These are phyloP conservation scores for Aplocera efformata DNA, from an alignment of 2,888 invertebrate species.

Conservation along the genomic window DNA sequence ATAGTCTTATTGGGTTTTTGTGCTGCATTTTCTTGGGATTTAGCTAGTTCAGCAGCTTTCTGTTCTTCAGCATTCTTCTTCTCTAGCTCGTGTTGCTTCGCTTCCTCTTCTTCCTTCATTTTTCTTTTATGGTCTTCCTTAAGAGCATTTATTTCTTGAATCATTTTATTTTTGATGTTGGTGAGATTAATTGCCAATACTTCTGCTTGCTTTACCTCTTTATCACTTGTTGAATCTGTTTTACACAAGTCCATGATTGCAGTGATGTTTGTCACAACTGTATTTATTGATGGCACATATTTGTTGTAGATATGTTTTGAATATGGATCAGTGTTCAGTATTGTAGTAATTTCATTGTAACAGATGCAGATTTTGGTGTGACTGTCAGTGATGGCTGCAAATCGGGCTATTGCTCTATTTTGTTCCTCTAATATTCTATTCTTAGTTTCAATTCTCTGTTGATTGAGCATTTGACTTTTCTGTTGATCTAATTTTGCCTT, in stretches of 20 bases:
- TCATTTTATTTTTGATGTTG: slow-evolving; percentile 65
- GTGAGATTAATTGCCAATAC: slow-evolving; percentile 69
- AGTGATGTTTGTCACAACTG: slow-evolving; percentile 63
- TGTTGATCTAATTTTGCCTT: slow-evolving; percentile 73
- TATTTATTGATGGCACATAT: slow-evolving; percentile 59
- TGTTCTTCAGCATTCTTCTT: slow-evolving; percentile 47
- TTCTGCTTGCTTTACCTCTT: slow-evolving; percentile 79
- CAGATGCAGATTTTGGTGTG: slow-evolving; percentile 78
- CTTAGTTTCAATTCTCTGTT: slow-evolving; percentile 69
- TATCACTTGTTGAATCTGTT: slow-evolving; percentile 61
- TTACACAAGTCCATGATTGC: slow-evolving; percentile 67
- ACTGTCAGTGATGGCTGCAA: slow-evolving; percentile 79
- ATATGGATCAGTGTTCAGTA: slow-evolving; percentile 65
- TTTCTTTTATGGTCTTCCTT: slow-evolving; percentile 49
- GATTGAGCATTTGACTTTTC: slow-evolving; percentile 64
- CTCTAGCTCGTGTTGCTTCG: slow-evolving; percentile 48
- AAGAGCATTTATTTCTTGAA: slow-evolving; percentile 52
- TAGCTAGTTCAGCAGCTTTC: slow-evolving; percentile 33
- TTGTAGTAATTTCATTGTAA: slow-evolving; percentile 76
- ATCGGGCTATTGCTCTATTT: slow-evolving; percentile 62
- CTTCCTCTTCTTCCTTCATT: slow-evolving; percentile 47
- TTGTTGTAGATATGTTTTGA: slow-evolving; percentile 65
- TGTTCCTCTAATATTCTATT: slow-evolving; percentile 74
- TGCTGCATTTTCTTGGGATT: slow-evolving; percentile 32
- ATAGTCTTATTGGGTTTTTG: slow-evolving; percentile 33